Percentiles rank a stretch among this genome's conserved stretches.
phyloP scores from a whole-genome alignment of 1,140 invertebrate genomes.

The Belonocnema kinseyi region DNA sequence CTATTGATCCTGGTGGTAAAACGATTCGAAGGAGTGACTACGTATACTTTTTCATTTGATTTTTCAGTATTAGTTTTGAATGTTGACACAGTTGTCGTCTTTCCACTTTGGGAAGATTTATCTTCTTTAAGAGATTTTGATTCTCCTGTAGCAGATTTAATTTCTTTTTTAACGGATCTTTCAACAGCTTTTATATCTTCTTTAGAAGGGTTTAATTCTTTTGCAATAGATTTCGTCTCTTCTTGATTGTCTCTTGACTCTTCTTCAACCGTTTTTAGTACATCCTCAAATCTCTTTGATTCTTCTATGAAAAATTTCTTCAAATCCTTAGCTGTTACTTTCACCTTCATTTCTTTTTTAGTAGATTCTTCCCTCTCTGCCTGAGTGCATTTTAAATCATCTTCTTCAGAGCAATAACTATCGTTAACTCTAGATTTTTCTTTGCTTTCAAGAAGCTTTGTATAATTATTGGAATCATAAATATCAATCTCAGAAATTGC shows the following conservation, averaged over 20 bases:
- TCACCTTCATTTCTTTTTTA: neutral
- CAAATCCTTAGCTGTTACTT: neutral
- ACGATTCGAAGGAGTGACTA: too few relatives aligned
- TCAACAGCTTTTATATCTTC: neutral
- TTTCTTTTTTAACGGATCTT: neutral
- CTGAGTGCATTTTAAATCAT: neutral
- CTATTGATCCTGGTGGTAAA: too few relatives aligned
- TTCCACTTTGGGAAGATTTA: neutral
- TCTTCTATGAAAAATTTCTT: neutral
- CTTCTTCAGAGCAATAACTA: neutral
- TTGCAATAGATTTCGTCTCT: neutral
- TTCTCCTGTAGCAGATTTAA: neutral
- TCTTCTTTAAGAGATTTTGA: neutral
- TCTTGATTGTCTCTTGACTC: neutral
- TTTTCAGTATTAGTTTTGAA: neutral
- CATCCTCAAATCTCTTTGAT: neutral
- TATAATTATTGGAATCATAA: too few relatives aligned
- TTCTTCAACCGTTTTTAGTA: neutral
- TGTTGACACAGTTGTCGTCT: neutral
- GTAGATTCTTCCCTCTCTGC: neutral
- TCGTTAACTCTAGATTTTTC: neutral
- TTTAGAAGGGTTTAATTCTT: neutral
- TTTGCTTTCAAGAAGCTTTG: neutral
- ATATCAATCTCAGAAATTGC: too few relatives aligned
- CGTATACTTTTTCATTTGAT: neutral